Base-by-base conservation (phyloP, 37 sponge, comb jelly and placozoan genomes). In the Hexactinellida sp. region DNA sequence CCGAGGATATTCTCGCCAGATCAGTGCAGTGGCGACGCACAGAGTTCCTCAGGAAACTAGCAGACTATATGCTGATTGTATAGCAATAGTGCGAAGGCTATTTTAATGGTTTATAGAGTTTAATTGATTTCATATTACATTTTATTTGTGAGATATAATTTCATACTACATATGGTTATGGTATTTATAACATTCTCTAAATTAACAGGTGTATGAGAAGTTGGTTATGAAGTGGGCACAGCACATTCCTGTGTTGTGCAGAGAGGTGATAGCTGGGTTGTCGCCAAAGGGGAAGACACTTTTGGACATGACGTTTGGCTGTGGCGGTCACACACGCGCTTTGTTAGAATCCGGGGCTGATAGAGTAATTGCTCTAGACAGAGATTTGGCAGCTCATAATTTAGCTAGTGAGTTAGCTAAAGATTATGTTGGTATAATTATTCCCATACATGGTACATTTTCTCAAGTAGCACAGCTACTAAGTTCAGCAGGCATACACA, bases 301-400 rank as follows among this genome's bases (percentile, higher is more conserved):
- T 10, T 55, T 88, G 1, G 88, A 88, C 54, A 84, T 84, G 1
- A 88, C 88, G 0, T 88, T 88, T 88, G 88, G 88, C 0, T 38
- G 88, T 25, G 88, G 88, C 0, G 85, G 88, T 0, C 88, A 88
- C 84, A 41, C 88, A n/a, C 38, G 38, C 16, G 54, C 55, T 16
- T 36, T 88, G 32, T 37, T 88, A 38, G 38, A 87, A n/a, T 24
- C 34, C 21, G 88, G 85, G 25, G 82, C 85, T 51, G 5, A 9
- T 1, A 36, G 36, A 24, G 37, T 88, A 36, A 54, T 84, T 54
- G 88, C 54, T n/a, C 41, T 88, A 55, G 88, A 88, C 47, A 86
- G 82, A 36, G 88, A 88, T 38, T 13, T n/a, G 13, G 9, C 38
- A 35, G 84, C 88, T 1, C 35, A 84, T 5, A 30, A 84, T 21